Percentiles rank a stretch among this genome's conserved stretches.
Evolutionary conservation across 2,113 vertebrate genomes (phyloP).

Genomic region (Syrmaticus mikado): DNA sequence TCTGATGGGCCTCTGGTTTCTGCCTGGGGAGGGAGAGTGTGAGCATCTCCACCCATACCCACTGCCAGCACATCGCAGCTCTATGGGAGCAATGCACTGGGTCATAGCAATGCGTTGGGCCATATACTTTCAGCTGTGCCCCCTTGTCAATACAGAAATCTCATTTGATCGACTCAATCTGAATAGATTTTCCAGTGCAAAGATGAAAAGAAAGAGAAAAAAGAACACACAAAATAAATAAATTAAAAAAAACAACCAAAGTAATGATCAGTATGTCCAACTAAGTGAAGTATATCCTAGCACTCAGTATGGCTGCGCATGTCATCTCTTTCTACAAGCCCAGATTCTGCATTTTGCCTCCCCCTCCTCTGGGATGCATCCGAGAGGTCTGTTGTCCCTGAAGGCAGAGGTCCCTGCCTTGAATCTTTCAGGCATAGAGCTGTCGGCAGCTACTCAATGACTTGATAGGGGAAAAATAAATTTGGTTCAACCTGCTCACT

Average conservation of each 20-base stretch:
- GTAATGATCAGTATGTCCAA: not conserved
- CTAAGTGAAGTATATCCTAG: not conserved
- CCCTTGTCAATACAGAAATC: not conserved
- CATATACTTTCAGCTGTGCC: not conserved
- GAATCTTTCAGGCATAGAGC: not conserved
- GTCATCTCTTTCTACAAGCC: not conserved
- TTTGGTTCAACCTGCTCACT: not conserved
- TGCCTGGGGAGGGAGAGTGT: not conserved
- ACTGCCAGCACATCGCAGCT: not conserved
- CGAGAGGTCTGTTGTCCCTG: not conserved
- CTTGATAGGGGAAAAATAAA: not conserved
- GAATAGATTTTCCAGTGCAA: not conserved
- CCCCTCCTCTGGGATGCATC: not conserved
- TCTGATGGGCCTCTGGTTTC: not conserved
- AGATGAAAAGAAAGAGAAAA: not conserved
- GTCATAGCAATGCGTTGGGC: not conserved
- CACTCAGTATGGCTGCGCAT: not conserved
- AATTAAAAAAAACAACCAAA: not conserved
- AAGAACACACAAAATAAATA: not conserved
- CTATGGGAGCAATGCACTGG: not conserved
- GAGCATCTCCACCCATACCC: not conserved
- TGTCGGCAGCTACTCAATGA: not conserved
- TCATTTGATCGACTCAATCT: not conserved
- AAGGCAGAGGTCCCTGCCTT: rapidly evolving
- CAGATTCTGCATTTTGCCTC: not conserved